Conservation (phyloP, 2,797 vertebrate genomes). For the Rhinoraja longicauda region DNA sequence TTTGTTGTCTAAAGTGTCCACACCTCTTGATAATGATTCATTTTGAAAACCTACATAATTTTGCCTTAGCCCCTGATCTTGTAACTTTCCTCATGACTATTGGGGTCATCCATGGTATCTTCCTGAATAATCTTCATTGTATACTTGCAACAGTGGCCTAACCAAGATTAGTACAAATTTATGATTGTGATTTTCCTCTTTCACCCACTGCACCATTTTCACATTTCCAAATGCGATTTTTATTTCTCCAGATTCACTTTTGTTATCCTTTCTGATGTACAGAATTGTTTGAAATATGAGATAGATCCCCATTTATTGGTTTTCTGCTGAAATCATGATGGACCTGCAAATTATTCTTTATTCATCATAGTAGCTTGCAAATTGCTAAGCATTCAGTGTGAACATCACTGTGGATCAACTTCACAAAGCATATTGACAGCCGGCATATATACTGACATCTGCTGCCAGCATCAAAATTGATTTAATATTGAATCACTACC, state of each 20-base stretch:
- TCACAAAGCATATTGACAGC: not conserved
- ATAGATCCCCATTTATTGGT: not conserved
- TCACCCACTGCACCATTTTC: not conserved
- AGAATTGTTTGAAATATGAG: not conserved
- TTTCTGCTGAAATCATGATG: not conserved
- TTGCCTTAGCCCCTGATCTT: not conserved
- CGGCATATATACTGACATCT: not conserved
- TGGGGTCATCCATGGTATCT: not conserved
- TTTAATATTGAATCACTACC: not conserved
- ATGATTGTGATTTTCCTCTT: not conserved
- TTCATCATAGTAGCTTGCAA: not conserved
- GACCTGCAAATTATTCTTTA: slow-evolving; percentile 2
- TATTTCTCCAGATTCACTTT: not conserved
- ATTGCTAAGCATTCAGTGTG: not conserved
- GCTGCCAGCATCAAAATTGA: not conserved
- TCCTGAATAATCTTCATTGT: not conserved
- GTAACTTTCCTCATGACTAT: not conserved
- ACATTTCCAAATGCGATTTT: not conserved
- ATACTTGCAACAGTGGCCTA: not conserved
- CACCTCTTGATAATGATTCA: not conserved
- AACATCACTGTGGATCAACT: not conserved
- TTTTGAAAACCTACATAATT: not conserved
- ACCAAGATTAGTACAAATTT: not conserved
- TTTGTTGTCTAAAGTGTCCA: too few species aligned
- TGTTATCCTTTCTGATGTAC: not conserved